These are phyloP conservation scores for Augiades crinisus DNA, from an alignment of 2,888 invertebrate species.

Conservation along the genomic window DNA sequence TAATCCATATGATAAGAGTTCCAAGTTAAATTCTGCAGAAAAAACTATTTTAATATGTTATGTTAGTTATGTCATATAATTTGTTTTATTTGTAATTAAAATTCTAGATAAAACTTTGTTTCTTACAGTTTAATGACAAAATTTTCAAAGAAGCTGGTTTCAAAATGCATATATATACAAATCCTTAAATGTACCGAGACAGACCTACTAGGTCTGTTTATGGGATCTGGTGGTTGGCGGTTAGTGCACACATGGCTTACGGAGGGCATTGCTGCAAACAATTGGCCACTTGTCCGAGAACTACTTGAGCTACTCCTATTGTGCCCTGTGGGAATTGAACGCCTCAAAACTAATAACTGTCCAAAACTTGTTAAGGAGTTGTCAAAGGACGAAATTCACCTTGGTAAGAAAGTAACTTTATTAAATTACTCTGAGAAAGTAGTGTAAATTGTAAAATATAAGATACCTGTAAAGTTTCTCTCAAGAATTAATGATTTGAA, in stretches of 20 bases:
- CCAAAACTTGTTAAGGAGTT: conserved; percentile 95
- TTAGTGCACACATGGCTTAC: conserved; percentile 95
- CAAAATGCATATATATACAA: conserved; percentile 96
- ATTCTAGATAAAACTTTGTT: conserved; percentile 29
- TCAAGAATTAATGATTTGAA: too few relatives aligned
- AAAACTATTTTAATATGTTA: too few relatives aligned
- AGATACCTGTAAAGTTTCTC: too few relatives aligned
- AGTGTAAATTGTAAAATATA: too few relatives aligned
- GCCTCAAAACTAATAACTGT: conserved; percentile 94
- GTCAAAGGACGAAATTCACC: conserved; percentile 90
- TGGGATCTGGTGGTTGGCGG: conserved; percentile 96
- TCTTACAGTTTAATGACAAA: conserved; percentile 95
- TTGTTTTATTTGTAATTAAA: background rate
- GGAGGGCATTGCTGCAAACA: conserved; percentile 91
- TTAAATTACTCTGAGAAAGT: too few relatives aligned
- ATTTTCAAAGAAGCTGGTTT: conserved; percentile 96
- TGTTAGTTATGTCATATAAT: background rate
- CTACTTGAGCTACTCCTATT: conserved; percentile 91
- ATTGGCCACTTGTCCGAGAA: conserved; percentile 94
- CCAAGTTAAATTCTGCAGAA: background rate
- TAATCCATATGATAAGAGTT: too few relatives aligned
- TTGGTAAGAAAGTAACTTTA: conserved; percentile 88
- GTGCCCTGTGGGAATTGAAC: conserved; percentile 94
- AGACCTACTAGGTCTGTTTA: conserved; percentile 92
- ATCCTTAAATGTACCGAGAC: conserved; percentile 93